These are phyloP conservation scores for Neelides folsomi DNA, from an alignment of 2,888 invertebrate genomes.

Conservation along the genomic window DNA sequence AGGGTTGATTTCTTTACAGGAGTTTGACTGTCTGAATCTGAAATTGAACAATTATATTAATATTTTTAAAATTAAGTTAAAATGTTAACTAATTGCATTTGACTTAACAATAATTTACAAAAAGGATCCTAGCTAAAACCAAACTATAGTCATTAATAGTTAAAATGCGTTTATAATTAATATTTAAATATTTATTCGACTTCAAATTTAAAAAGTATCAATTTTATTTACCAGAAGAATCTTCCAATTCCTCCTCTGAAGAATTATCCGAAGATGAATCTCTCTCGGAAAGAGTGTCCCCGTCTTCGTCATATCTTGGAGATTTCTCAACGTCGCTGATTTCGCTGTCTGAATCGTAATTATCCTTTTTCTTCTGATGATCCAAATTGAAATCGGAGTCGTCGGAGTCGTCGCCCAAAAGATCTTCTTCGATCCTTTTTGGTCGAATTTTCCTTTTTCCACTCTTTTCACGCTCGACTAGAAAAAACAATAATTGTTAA, in stretches of 20 bases:
- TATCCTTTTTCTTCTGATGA: constrained; percentile 6
- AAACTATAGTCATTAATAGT: too few relatives aligned
- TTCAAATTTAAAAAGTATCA: too few relatives aligned
- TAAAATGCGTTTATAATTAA: too few relatives aligned
- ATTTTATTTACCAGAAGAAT: too few relatives aligned
- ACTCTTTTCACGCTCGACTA: constrained; percentile 26
- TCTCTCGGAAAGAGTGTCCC: too few relatives aligned
- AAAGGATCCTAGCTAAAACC: too few relatives aligned
- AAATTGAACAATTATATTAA: constrained; percentile 64
- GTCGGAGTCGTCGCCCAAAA: constrained; percentile 28
- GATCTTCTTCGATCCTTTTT: constrained; percentile 25
- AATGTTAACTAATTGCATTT: too few relatives aligned
- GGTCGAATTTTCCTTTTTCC: constrained; percentile 29
- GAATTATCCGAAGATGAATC: too few relatives aligned
- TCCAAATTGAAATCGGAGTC: constrained; percentile 27
- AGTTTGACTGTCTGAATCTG: constrained; percentile 48
- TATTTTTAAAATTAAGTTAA: too few relatives aligned
- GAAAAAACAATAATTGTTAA: constrained; percentile 1
- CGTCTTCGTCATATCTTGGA: neutral
- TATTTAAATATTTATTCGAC: too few relatives aligned
- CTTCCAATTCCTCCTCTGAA: too few relatives aligned
- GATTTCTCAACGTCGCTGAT: neutral
- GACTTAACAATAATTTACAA: too few relatives aligned
- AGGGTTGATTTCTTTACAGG: constrained; percentile 15
- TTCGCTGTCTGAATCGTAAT: constrained; percentile 7